Conservation (phyloP, 2,113 vertebrate genomes). For the Anser brachyrhynchus region DNA sequence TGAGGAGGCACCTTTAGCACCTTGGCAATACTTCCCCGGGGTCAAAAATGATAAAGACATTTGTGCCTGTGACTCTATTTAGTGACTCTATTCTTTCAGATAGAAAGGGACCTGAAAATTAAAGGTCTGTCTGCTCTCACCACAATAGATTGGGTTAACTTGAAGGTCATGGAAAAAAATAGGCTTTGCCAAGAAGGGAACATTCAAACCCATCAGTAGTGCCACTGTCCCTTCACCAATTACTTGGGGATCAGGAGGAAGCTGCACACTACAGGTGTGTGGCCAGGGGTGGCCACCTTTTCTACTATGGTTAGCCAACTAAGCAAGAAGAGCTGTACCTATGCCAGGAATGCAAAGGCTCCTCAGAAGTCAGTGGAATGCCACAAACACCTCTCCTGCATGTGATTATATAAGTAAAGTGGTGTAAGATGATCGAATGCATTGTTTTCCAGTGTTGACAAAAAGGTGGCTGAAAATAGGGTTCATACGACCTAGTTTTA, state of each 20-base stretch:
- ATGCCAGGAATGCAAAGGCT: neutral
- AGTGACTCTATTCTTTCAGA: no score
- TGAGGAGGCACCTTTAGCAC: neutral
- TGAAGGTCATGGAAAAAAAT: neutral
- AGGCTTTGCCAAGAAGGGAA: neutral
- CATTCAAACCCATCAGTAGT: accelerated
- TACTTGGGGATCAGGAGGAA: neutral
- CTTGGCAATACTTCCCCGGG: neutral
- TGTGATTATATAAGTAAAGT: neutral
- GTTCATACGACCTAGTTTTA: neutral
- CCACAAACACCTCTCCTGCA: neutral
- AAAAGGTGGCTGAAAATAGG: neutral
- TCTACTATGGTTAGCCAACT: neutral
- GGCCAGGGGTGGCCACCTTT: neutral
- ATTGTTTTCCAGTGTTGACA: neutral
- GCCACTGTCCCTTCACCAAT: neutral
- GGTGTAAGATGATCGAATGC: neutral
- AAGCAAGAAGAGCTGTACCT: neutral
- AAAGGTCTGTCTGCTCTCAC: neutral
- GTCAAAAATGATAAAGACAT: neutral
- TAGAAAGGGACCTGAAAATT: neutral
- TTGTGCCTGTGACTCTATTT: neutral
- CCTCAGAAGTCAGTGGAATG: neutral
- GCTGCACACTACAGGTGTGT: no score
- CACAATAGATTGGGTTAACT: neutral